A percentile compares a stretch with the other conserved stretches of the same genome.
Conservation (phyloP, 2,113 vertebrate species). For the Hiodon tergisus region DNA sequence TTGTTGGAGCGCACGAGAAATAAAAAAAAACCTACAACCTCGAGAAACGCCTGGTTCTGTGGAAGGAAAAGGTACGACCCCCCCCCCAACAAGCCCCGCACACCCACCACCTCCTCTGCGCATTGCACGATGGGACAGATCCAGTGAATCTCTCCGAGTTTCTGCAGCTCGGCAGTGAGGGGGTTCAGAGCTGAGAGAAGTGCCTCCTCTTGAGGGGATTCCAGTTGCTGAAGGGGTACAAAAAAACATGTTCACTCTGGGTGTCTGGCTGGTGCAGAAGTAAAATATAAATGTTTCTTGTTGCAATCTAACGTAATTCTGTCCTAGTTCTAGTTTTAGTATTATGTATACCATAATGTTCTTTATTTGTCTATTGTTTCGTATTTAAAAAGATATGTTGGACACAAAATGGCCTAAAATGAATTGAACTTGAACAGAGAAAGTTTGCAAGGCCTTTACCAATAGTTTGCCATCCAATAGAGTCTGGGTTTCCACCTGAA, state of each 20-base stretch:
- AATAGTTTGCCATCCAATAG: conserved; percentile 85
- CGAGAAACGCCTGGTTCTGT: neutral
- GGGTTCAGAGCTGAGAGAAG: conserved; percentile 64
- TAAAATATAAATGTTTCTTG: neutral
- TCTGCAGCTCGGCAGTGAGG: conserved; percentile 77
- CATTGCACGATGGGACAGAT: conserved; percentile 73
- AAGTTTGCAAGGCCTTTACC: conserved; percentile 42
- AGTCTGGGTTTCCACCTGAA: conserved; percentile 78
- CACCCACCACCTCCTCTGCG: conserved; percentile 67
- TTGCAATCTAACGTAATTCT: too few species aligned
- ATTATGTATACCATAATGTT: too few species aligned
- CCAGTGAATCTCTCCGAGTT: conserved; percentile 83
- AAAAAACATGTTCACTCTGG: neutral
- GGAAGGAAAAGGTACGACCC: neutral
- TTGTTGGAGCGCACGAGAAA: too few species aligned
- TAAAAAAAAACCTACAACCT: neutral
- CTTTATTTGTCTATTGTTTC: too few species aligned
- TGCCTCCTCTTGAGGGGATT: conserved; percentile 67
- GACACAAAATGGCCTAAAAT: neutral
- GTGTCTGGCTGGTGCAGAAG: neutral
- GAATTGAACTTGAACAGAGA: neutral
- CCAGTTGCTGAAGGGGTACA: conserved; percentile 56
- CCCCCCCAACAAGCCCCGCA: neutral
- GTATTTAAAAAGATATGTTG: too few species aligned
- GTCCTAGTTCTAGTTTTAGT: too few species aligned